Evolutionary conservation across 2,113 vertebrate species (phyloP).

Genomic region (Cynoglossus semilaevis): DNA sequence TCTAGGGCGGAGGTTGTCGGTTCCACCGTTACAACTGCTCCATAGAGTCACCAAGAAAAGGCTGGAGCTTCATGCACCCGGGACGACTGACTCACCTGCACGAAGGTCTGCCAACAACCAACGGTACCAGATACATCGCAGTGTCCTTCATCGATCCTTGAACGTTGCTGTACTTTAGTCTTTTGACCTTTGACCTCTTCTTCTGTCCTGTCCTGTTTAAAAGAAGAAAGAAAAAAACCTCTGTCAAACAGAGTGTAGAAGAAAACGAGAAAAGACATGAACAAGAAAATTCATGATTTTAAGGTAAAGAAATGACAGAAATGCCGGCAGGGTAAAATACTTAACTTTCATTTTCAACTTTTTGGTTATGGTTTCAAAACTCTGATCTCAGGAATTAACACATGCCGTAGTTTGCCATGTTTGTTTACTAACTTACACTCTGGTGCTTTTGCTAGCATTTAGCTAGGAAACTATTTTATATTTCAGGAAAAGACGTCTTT

Average conservation of each 20-base stretch:
- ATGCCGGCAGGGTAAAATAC: background rate
- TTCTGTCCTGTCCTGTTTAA: slow-evolving; percentile 1
- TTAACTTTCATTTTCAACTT: background rate
- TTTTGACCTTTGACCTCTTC: slow-evolving; percentile 24
- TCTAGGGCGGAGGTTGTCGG: slow-evolving; percentile 93
- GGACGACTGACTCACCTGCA: slow-evolving; percentile 96
- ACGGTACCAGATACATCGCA: slow-evolving; percentile 95
- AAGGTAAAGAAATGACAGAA: slow-evolving; percentile 12
- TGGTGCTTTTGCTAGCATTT: slow-evolving; percentile 26
- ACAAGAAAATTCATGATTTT: slow-evolving; percentile 14
- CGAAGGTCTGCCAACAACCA: slow-evolving; percentile 94
- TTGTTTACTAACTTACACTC: background rate
- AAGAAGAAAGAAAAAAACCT: no score
- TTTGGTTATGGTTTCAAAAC: background rate
- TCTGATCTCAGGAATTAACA: slow-evolving; percentile 1
- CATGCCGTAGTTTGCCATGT: slow-evolving; percentile 23
- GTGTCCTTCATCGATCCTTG: slow-evolving; percentile 97
- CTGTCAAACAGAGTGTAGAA: slow-evolving; percentile 68
- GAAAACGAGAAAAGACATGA: slow-evolving; percentile 15
- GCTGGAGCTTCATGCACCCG: slow-evolving; percentile 99
- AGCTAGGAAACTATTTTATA: slow-evolving; percentile 10
- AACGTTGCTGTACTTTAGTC: slow-evolving; percentile 29
- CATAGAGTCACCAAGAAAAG: slow-evolving; percentile 91
- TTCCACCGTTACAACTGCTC: slow-evolving; percentile 97
- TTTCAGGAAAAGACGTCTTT: slow-evolving; percentile 46